Evolutionary conservation across 2,113 vertebrate genomes (phyloP).

Genomic region (Sturnira hondurensis): DNA sequence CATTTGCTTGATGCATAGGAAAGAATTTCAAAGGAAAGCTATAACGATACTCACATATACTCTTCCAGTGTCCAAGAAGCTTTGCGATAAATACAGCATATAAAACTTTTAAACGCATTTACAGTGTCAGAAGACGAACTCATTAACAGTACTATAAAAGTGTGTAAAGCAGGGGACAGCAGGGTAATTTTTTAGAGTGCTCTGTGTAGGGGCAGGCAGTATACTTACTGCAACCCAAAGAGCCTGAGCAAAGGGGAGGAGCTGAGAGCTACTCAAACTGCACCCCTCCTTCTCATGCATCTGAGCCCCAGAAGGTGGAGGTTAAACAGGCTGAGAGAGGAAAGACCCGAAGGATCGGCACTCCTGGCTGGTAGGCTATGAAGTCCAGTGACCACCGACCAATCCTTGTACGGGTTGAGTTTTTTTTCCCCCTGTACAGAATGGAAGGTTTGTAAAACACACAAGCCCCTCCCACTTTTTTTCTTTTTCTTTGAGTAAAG

Average conservation of each 20-base stretch:
- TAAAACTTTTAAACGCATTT: neutral
- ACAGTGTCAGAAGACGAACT: neutral
- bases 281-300: neutral
- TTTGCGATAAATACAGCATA: neutral
- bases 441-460: neutral
- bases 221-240: neutral
- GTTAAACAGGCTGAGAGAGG: neutral
- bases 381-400: neutral
- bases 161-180: neutral
- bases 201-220: neutral
- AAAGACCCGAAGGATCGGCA: neutral
- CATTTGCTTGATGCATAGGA: conserved; percentile 23
- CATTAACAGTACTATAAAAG: neutral
- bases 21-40: neutral
- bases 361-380: neutral
- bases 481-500: neutral
- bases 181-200: neutral
- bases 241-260: neutral
- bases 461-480: neutral
- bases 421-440: neutral
- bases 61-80: neutral
- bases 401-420: neutral
- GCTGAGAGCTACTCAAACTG: neutral
- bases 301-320: neutral
- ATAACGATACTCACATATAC: neutral